These are phyloP conservation scores for Nowickia ferox DNA, from an alignment of 2,888 invertebrate genomes.

Conservation along the genomic window DNA sequence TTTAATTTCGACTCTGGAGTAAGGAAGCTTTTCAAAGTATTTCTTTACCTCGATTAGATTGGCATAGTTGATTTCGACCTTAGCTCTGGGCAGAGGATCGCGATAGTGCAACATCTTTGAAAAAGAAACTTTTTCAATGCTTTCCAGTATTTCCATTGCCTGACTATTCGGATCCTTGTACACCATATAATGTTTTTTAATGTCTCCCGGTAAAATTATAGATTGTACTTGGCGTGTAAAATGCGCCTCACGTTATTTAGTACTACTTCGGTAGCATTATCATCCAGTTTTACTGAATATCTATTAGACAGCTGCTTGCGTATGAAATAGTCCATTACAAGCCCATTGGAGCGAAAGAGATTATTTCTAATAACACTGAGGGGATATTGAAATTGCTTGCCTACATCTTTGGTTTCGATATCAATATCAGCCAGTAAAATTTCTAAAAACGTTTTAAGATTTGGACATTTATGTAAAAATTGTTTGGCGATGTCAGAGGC, in stretches of 20 bases:
- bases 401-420: neutral
- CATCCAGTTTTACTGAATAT: neutral
- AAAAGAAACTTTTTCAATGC: conserved; percentile 32
- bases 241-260: neutral
- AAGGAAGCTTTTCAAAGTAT: conserved; percentile 20
- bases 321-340: conserved; percentile 43
- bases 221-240: neutral
- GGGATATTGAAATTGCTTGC: neutral
- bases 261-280: conserved; percentile 8
- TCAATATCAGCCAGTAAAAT: neutral
- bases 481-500: neutral
- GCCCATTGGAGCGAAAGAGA: neutral
- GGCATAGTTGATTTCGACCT: neutral
- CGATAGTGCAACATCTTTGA: neutral
- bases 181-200: conserved; percentile 14
- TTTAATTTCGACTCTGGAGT: conserved; percentile 15
- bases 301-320: conserved; percentile 21
- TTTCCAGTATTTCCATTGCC: conserved; percentile 25
- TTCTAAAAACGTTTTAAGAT: neutral
- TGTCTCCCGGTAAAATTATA: neutral
- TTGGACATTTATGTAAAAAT: neutral
- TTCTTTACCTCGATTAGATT: conserved; percentile 3
- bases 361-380: neutral
- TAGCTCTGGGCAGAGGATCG: conserved; percentile 13
- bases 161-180: neutral